Evolutionary conservation across 1,140 invertebrate genomes (phyloP), one percentile per base, ranked within the genome.

Genomic region (Drosophila setifemur): DNA sequence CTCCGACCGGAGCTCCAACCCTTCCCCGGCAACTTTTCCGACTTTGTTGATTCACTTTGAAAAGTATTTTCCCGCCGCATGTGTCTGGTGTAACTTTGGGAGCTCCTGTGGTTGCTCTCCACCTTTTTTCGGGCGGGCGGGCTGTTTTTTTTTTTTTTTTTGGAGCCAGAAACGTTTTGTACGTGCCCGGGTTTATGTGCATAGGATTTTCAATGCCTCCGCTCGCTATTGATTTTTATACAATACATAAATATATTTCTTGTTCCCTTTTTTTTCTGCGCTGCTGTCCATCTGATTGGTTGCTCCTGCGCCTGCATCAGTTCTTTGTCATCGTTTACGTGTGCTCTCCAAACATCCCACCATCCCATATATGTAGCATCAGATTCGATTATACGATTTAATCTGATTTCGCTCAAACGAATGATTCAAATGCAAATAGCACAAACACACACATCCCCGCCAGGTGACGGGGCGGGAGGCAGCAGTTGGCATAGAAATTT

Each of bases 311-410:
- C 71, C 82, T 76, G 82, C 71, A 76, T 81, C 52, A 49, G 39
- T 50, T 73, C 81, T 87, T 87, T 86, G 81, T 86, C 81, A 86
- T 81, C 81, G 60, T 63, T 86, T 85, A 76, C 69, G 70, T 29
- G 39, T n/a, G n/a, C n/a, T n/a, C n/a, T n/a, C n/a, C n/a, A n/a
- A n/a, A n/a, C n/a, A n/a, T n/a, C n/a, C n/a, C n/a, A n/a, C n/a
- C n/a, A n/a, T n/a, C n/a, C n/a, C n/a, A n/a, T n/a, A n/a, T n/a
- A n/a, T n/a, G n/a, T n/a, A 69, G 61, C 81, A 85, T 58, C 73
- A 86, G 82, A 86, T 86, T 86, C 81, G 81, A 86, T 86, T 86
- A 86, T 86, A 52, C 81, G 82, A 86, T 86, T 86, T 86, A 86
- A 86, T 86, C 81, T 86, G 81, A 86, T 86, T 86, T 87, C 68